Conservation (phyloP, 2,113 vertebrate species). For the Epinephelus cyanopodus region DNA sequence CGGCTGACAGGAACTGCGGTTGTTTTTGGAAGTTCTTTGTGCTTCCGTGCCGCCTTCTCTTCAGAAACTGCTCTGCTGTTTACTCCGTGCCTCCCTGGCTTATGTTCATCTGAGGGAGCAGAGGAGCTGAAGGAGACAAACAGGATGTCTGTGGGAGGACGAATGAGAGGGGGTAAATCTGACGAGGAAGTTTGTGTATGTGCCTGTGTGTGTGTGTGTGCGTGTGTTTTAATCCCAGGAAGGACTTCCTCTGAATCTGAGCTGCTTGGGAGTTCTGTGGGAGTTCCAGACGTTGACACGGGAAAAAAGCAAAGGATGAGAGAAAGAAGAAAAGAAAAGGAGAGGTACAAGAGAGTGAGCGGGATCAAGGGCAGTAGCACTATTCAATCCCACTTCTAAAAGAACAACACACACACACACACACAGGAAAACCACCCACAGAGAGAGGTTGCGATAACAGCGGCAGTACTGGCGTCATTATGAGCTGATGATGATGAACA, state of each 20-base stretch:
- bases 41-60: conserved; percentile 44
- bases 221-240: conserved; percentile 79
- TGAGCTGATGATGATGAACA: conserved; percentile 61
- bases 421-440: conserved; percentile 72
- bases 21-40: conserved; percentile 38
- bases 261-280: conserved; percentile 82
- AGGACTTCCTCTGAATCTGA: conserved; percentile 80
- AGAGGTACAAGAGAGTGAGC: conserved; percentile 59
- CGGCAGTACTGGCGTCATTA: conserved; percentile 60
- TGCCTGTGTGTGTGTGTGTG: conserved; percentile 35
- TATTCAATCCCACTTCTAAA: conserved; percentile 42
- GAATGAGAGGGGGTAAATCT: conserved; percentile 72
- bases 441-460: conserved; percentile 62
- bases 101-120: conserved; percentile 69
- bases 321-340: conserved; percentile 35
- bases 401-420: conserved; percentile 18
- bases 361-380: conserved; percentile 68
- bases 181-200: conserved; percentile 71
- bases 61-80: conserved; percentile 68
- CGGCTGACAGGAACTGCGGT: conserved; percentile 30
- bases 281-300: conserved; percentile 76
- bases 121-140: conserved; percentile 73
- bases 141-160: conserved; percentile 83
- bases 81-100: conserved; percentile 64
- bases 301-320: conserved; percentile 58